A percentile compares a stretch with the other conserved stretches of the same genome.
These are phyloP conservation scores for Scrobipalpa costella DNA, from an alignment of 2,888 invertebrate genomes.

Conservation along the genomic window DNA sequence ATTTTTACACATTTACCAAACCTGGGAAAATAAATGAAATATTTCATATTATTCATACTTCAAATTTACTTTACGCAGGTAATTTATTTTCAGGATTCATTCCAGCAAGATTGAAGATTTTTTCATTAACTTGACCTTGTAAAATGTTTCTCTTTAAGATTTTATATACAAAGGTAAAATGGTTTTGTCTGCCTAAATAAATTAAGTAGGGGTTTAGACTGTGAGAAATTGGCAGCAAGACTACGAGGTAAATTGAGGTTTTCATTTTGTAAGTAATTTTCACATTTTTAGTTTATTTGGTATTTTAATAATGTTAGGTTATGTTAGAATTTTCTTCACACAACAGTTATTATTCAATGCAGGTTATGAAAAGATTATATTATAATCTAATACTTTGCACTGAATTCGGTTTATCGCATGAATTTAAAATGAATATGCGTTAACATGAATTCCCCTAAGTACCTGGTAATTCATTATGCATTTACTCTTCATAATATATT, in stretches of 20 bases:
- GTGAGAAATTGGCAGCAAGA: too few relatives aligned
- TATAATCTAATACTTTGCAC: too few relatives aligned
- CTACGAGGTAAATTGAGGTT: too few relatives aligned
- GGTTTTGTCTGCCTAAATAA: background rate
- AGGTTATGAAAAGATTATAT: too few relatives aligned
- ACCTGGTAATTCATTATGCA: background rate
- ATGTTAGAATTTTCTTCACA: too few relatives aligned
- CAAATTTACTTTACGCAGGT: slow-evolving; percentile 26
- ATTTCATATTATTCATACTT: background rate
- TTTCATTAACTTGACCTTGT: slow-evolving; percentile 3
- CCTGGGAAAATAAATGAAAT: too few relatives aligned
- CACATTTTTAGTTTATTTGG: too few relatives aligned
- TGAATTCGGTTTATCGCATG: too few relatives aligned
- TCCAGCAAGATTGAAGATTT: background rate
- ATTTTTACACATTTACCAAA: too few relatives aligned
- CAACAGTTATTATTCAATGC: too few relatives aligned
- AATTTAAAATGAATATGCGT: background rate
- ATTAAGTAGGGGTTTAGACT: background rate
- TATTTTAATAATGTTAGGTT: too few relatives aligned
- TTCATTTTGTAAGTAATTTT: too few relatives aligned
- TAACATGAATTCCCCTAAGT: background rate
- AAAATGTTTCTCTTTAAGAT: background rate
- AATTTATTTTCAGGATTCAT: background rate
- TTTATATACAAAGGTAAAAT: background rate
- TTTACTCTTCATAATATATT: background rate